Conservation (phyloP, 2,113 vertebrate genomes). For the Neodontobutis hainanensis region DNA sequence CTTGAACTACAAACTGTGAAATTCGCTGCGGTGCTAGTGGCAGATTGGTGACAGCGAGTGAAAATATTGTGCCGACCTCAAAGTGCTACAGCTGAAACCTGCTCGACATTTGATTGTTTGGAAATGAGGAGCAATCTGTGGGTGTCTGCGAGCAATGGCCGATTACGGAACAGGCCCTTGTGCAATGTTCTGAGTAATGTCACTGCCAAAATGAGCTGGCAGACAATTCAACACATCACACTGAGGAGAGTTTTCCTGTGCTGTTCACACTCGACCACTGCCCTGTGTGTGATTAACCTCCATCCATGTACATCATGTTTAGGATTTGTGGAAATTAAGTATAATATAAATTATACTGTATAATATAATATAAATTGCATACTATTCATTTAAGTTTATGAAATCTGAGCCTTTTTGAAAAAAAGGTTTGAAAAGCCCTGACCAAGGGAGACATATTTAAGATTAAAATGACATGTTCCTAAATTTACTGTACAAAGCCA, state of each 20-base stretch:
- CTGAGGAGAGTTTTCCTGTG: constrained; percentile 30
- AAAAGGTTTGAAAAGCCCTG: no score
- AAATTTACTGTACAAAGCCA: no score
- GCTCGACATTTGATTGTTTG: constrained; percentile 60
- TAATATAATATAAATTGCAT: no score
- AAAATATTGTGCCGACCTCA: constrained; percentile 41
- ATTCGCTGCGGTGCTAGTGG: constrained; percentile 29
- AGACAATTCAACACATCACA: constrained; percentile 32
- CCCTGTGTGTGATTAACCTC: constrained; percentile 5
- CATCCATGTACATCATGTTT: not conserved
- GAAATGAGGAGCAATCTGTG: constrained; percentile 46
- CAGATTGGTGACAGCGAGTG: constrained; percentile 33
- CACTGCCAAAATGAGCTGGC: constrained; percentile 63
- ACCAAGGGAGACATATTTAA: no score
- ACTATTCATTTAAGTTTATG: no score
- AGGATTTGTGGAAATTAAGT: no score
- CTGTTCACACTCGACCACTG: constrained; percentile 4
- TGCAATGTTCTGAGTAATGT: constrained; percentile 52
- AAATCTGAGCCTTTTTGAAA: no score
- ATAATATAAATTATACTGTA: no score
- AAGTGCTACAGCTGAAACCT: constrained; percentile 31
- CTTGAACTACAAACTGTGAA: constrained; percentile 43
- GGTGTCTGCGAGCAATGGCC: constrained; percentile 42
- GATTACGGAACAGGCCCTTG: constrained; percentile 50
- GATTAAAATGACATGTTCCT: no score